These are phyloP conservation scores for Pristionchus arcanus DNA, from an alignment of 2,888 invertebrate genomes.

Conservation along the genomic window DNA sequence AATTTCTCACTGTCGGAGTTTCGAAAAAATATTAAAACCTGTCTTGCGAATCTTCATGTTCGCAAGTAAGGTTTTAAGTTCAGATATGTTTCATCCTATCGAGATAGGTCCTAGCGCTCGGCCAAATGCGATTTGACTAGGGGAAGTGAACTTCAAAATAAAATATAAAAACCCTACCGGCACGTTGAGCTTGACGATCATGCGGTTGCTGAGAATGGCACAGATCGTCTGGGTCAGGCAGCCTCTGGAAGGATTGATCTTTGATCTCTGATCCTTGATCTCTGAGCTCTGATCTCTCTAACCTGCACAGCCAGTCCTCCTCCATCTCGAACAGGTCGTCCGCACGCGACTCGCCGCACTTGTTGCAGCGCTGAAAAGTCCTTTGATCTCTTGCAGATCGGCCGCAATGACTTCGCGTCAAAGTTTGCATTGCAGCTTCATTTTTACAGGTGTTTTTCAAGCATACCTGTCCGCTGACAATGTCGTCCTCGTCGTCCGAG, in stretches of 20 bases:
- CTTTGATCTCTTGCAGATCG: not conserved
- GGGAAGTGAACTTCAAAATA: not conserved
- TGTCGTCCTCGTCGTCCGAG: conserved; percentile 30
- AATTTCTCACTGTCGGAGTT: too few relatives aligned
- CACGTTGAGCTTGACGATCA: conserved; percentile 51
- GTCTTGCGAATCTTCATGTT: too few relatives aligned
- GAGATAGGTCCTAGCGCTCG: too few relatives aligned
- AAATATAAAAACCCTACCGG: not conserved
- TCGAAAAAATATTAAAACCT: too few relatives aligned
- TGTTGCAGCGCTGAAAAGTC: conserved; percentile 57
- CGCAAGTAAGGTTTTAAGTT: too few relatives aligned
- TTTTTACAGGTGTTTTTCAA: too few relatives aligned
- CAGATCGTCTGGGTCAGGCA: conserved; percentile 51
- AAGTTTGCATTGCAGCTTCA: not conserved
- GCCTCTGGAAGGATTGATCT: conserved; percentile 39
- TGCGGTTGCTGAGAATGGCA: conserved; percentile 15
- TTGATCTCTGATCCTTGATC: conserved; percentile 39
- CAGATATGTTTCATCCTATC: too few relatives aligned
- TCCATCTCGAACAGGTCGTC: conserved; percentile 68
- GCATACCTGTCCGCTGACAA: conserved; percentile 46
- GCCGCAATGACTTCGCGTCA: not conserved
- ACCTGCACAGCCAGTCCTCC: conserved; percentile 69
- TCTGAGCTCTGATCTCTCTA: conserved; percentile 49
- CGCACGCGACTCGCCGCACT: conserved; percentile 59
- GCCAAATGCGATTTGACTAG: too few relatives aligned